phyloP scores from a whole-genome alignment of 2,113 vertebrate genomes.

The Sinocyclocheilus anshuiensis region DNA sequence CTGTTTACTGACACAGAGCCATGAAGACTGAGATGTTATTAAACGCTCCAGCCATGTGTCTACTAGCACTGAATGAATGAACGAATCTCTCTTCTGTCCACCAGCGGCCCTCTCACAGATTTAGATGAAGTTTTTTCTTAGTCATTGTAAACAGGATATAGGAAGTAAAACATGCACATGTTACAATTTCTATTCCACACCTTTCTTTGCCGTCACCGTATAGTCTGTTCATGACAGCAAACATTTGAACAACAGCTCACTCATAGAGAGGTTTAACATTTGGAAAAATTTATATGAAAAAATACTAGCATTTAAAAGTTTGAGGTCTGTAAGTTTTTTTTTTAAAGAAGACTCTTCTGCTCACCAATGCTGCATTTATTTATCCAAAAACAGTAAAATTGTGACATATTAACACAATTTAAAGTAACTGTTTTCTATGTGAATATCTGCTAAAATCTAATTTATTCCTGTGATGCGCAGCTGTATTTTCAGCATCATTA shows the following conservation, averaged over 20 bases:
- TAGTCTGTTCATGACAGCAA: background rate
- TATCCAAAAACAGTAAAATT: background rate
- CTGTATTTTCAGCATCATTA: background rate
- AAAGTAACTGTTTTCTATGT: background rate
- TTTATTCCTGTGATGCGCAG: background rate
- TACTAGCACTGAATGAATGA: conserved; percentile 59
- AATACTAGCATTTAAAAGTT: no score
- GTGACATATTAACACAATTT: background rate
- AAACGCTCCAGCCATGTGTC: conserved; percentile 62
- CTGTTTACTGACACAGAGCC: conserved; percentile 74
- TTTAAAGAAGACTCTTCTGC: background rate
- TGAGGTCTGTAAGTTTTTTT: no score
- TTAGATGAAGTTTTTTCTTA: background rate
- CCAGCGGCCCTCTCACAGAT: background rate
- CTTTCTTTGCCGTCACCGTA: background rate
- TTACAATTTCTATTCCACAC: background rate
- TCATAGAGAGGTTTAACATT: background rate
- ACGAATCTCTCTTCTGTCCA: conserved; percentile 23
- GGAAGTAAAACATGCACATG: background rate
- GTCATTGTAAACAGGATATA: conserved; percentile 35
- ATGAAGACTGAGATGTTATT: conserved; percentile 70
- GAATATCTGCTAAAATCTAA: background rate
- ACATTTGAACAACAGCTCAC: background rate
- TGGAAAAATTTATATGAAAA: no score
- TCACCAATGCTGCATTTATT: background rate